These are phyloP conservation scores for Dendrolimus kikuchii DNA, from an alignment of 1,140 invertebrate genomes.

Conservation along the genomic window DNA sequence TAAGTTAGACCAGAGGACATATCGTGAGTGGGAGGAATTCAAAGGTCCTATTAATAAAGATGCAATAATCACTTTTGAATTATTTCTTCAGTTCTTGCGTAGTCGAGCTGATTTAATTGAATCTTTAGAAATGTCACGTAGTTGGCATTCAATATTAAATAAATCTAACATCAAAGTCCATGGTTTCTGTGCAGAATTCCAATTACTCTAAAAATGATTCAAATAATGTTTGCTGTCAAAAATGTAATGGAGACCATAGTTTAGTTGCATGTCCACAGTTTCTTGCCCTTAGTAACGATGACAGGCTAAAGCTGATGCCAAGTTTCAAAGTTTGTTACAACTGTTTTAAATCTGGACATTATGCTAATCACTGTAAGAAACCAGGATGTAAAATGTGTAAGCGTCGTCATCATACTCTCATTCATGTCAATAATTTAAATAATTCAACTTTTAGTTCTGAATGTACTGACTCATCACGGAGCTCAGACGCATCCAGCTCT, in stretches of 20 bases:
- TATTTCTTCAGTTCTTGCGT: too few relatives aligned
- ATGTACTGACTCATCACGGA: too few relatives aligned
- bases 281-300: constrained; percentile 17
- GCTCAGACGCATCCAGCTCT: neutral
- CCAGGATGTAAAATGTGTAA: constrained; percentile 5
- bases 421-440: constrained; percentile 1
- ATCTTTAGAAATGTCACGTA: too few relatives aligned
- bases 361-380: constrained; percentile 6
- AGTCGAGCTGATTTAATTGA: too few relatives aligned
- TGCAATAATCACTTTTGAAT: neutral
- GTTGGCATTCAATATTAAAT: too few relatives aligned
- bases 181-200: too few relatives aligned
- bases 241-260: constrained; percentile 5
- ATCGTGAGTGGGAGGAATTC: constrained; percentile 1
- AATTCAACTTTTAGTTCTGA: neutral
- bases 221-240: neutral
- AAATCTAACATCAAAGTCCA: too few relatives aligned
- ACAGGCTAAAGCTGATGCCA: constrained; percentile 1
- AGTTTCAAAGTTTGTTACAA: constrained; percentile 9
- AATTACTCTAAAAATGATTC: too few relatives aligned
- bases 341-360: constrained; percentile 7
- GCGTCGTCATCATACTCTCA: constrained; percentile 7
- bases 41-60: constrained; percentile 2
- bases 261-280: constrained; percentile 6
- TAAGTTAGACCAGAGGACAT: constrained; percentile 2